Evolutionary conservation across 2,888 invertebrate genomes (phyloP).

Genomic region (Junonia oenone): DNA sequence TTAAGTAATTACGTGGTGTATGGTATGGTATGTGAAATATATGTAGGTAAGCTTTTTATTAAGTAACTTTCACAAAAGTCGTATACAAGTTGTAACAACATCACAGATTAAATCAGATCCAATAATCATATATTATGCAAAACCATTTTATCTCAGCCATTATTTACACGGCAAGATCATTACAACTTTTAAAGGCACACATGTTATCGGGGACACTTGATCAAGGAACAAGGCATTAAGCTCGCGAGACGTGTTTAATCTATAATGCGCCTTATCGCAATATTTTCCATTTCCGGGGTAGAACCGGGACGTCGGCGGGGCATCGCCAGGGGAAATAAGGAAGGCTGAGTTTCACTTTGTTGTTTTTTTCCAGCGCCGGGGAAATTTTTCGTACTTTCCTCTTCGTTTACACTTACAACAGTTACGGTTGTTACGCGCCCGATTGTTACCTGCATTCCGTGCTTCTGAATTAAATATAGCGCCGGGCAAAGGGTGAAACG

Average conservation of each 20-base stretch:
- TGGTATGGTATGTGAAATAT: background rate
- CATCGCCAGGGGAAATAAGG: conserved; percentile 78
- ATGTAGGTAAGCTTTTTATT: too few relatives aligned
- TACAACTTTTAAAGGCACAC: conserved; percentile 57
- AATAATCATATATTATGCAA: conserved; percentile 42
- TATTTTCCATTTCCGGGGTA: conserved; percentile 77
- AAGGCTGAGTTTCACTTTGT: conserved; percentile 77
- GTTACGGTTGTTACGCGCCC: conserved; percentile 64
- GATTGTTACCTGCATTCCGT: conserved; percentile 69
- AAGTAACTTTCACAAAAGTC: too few relatives aligned
- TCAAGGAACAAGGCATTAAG: conserved; percentile 63
- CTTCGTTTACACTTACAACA: conserved; percentile 76
- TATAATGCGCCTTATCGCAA: conserved; percentile 79
- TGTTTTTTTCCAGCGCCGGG: conserved; percentile 52
- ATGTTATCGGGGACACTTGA: conserved; percentile 54
- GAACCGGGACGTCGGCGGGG: conserved; percentile 59
- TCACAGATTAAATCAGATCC: conserved; percentile 9
- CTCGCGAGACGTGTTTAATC: conserved; percentile 70
- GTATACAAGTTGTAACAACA: background rate
- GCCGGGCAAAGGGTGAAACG: conserved; percentile 67
- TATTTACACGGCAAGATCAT: conserved; percentile 51
- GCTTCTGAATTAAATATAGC: conserved; percentile 71
- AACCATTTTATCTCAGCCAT: conserved; percentile 49
- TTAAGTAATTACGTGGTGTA: background rate
- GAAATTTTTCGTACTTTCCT: conserved; percentile 68